These are phyloP conservation scores for Crioceris asparagi DNA, from an alignment of 2,888 invertebrate species.

Conservation along the genomic window DNA sequence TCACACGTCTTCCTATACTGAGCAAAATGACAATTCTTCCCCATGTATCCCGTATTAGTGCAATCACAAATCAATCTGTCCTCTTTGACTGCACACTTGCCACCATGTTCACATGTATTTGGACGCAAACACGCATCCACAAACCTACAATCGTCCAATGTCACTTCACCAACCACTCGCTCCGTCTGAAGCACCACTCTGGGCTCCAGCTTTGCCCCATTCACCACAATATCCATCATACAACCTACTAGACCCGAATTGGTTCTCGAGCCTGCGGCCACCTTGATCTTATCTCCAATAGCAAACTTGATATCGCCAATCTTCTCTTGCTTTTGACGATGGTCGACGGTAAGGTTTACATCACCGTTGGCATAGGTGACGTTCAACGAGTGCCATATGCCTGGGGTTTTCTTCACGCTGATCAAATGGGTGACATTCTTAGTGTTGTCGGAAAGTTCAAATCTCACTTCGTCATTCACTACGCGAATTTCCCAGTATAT, in stretches of 20 bases:
- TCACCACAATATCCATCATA: slow-evolving; percentile 79
- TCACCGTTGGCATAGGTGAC: slow-evolving; percentile 65
- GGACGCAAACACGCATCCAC: slow-evolving; percentile 76
- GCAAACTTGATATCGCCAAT: slow-evolving; percentile 35
- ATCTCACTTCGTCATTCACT: slow-evolving; percentile 75
- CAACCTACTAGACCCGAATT: slow-evolving; percentile 81
- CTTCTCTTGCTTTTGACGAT: slow-evolving; percentile 54
- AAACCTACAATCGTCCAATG: slow-evolving; percentile 78
- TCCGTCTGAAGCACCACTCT: slow-evolving; percentile 67
- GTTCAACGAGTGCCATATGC: slow-evolving; percentile 75
- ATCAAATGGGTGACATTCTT: slow-evolving; percentile 69
- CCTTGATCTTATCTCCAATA: slow-evolving; percentile 40
- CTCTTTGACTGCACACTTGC: slow-evolving; percentile 81
- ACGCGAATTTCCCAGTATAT: slow-evolving; percentile 85
- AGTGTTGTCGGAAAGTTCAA: slow-evolving; percentile 63
- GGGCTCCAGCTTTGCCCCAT: slow-evolving; percentile 71
- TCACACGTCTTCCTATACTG: slow-evolving; percentile 86
- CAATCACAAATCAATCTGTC: slow-evolving; percentile 84
- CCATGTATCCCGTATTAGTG: slow-evolving; percentile 80
- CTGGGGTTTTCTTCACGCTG: slow-evolving; percentile 70
- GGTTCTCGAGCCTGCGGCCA: slow-evolving; percentile 68
- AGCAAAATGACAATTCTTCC: slow-evolving; percentile 91
- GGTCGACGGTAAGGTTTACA: slow-evolving; percentile 64
- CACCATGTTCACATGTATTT: slow-evolving; percentile 87
- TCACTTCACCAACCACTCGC: slow-evolving; percentile 77